Base-by-base conservation (phyloP, 2,113 vertebrate species). In the Microtus oregoni region DNA sequence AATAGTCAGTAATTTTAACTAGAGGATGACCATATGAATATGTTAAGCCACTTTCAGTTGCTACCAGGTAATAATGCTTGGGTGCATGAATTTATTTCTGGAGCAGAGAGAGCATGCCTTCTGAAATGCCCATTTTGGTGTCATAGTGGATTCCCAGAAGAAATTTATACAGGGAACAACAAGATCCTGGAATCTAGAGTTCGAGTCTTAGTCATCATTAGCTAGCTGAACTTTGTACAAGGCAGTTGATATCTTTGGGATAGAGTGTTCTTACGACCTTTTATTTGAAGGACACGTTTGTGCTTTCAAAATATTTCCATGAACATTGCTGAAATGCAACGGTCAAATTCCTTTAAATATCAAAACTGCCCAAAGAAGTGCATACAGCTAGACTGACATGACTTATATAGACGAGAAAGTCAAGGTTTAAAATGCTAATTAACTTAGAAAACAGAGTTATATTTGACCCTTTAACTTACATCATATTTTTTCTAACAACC, bases 291-390 rank as follows among this genome's bases (percentile, higher is more conserved):
- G 91, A 83, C 3, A 72, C 6, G 22, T 68, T 92, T 90, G 20
- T 79, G 30, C 81, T 92, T 92, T 55, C 61, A 95, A 96, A 92
- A 38, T 26, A 90, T 92, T 95, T 96, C 89, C 41, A 95, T 61
- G 19, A 55, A 83, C 30, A 44, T 24, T 50, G 26, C 2, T 87
- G 38, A 82, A 88, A 89, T 78, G 30, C 52, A 86, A 58, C 32
- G 44, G 35, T 58, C 70, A 96, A 95, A 78, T 70, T 90, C 22
- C 44, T 95, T 58, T 92, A 95, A 72, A 47, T 19, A 67, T 63
- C 26, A 26, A 47, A 50, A 76, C 35, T 67, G 17, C n/a, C 70
- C 58, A 86, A 65, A 94, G 44, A 89, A 92, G 10, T 73, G 30
- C 35, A 24, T 28, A 89, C 11, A 41, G 1, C 15, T n/a, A 92